Evolutionary conservation across 1,140 invertebrate genomes (phyloP).

Genomic region (Drosophila neocordata): DNA sequence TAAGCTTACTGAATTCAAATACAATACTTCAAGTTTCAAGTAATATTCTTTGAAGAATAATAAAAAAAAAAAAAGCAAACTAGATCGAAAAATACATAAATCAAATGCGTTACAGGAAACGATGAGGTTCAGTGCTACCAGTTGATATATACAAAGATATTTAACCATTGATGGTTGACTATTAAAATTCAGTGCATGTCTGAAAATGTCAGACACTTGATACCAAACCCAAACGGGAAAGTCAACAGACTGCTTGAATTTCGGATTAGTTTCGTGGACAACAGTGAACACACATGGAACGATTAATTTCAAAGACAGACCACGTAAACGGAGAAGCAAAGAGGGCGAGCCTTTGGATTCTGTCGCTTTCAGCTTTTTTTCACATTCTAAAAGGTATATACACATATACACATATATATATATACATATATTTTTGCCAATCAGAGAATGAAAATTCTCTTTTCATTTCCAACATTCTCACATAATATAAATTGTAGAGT

Average conservation of each 20-base stretch:
- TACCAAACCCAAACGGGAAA: constrained; percentile 43
- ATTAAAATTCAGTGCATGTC: constrained; percentile 57
- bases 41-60: no score
- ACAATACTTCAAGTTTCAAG: no score
- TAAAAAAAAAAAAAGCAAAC: background rate
- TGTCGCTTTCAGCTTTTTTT: constrained; percentile 31
- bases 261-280: constrained; percentile 17
- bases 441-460: background rate
- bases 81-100: constrained; percentile 1
- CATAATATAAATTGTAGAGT: background rate
- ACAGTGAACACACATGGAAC: constrained; percentile 19
- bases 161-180: constrained; percentile 16
- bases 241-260: constrained; percentile 46
- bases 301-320: constrained; percentile 12
- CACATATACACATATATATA: background rate
- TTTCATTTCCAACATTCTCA: background rate
- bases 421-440: background rate
- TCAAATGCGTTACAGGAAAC: constrained; percentile 2
- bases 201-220: constrained; percentile 64
- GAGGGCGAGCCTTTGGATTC: constrained; percentile 39
- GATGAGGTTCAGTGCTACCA: constrained; percentile 2
- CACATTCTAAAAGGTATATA: constrained; percentile 34
- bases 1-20: background rate
- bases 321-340: constrained; percentile 1
- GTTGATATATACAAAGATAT: background rate